Evolutionary conservation across 2,797 vertebrate species (phyloP).

Genomic region (Mareca penelope): DNA sequence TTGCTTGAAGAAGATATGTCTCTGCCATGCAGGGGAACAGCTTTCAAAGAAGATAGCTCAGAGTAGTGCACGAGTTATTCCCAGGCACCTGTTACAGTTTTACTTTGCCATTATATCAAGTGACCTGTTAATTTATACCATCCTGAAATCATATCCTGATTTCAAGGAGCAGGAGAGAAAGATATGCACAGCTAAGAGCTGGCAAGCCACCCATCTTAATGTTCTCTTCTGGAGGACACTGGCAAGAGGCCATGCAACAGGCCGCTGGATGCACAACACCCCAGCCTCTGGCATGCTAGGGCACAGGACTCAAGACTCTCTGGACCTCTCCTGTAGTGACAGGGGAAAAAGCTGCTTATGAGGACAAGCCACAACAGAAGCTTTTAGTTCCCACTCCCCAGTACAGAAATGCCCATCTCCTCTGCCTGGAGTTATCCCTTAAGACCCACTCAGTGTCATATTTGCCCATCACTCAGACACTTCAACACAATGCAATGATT

Average conservation of each 20-base stretch:
- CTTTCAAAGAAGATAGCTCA: background rate
- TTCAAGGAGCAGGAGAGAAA: conserved; percentile 30
- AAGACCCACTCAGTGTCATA: background rate
- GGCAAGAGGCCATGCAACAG: background rate
- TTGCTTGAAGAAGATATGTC: background rate
- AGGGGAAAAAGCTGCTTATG: background rate
- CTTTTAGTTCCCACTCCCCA: background rate
- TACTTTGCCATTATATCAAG: conserved; percentile 17
- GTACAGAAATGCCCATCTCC: background rate
- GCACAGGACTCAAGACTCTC: background rate
- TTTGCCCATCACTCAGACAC: background rate
- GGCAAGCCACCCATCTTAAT: conserved; percentile 1
- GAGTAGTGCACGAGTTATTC: background rate
- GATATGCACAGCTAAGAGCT: background rate
- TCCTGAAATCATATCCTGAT: conserved; percentile 37
- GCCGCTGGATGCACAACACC: background rate
- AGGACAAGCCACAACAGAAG: background rate
- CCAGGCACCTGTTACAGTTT: background rate
- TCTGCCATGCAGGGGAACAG: background rate
- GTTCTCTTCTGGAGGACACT: background rate
- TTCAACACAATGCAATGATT: background rate
- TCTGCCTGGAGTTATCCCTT: background rate
- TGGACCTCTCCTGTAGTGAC: background rate
- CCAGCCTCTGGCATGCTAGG: background rate
- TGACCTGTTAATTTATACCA: conserved; percentile 49